Base-by-base conservation (phyloP, 2,797 vertebrate species). In the Merluccius polli region DNA sequence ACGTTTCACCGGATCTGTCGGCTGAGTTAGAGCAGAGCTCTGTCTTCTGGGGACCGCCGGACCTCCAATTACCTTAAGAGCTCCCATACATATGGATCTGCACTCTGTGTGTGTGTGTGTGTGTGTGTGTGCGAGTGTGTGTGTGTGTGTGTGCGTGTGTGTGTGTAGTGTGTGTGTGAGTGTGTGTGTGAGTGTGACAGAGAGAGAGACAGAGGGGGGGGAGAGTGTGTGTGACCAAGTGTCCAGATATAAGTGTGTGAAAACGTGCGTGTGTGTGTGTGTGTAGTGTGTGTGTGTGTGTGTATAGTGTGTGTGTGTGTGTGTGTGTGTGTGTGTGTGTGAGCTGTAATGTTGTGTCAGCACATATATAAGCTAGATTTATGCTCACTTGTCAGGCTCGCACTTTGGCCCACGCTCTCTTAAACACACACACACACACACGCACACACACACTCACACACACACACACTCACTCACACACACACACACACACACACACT, bases 401-500 rank as follows among this genome's bases (percentile, higher is more conserved):
- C 52, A 59, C 16, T 59, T 59, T 59, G 52, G 52, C 21, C 16
- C 52, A 24, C 21, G 59, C 59, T 65, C 24, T 65, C 59, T 65
- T 65, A 27, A 65, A 27, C 52, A 24, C n/a, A 27, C 52, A 52
- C 44, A 52, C 44, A 52, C 16, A 52, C 44, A 52, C 38, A 21
- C 33, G 38, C 70, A 71, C 70, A 38, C 24, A 16, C 24, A 30
- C 71, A 44, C 36, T 2, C 24, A 3, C 44, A 18, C 30, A 18
- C 24, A 30, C 24, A 16, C 36, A 41, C 36, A 29, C 71, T 15
- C 18, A 59, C 52, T n/a, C 48, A 59, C 48, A 59, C 48, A 59
- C 48, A 59, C 48, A 59, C 48, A 59, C 48, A 71, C 16, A 36
- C 10, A 71, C 33, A 71, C 32, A 63, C 73, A 77, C 52, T 73